Evolutionary conservation across 1,140 invertebrate species (phyloP), one percentile per base, ranked within the genome.

Genomic region (Thalassaphorura encarpata): DNA sequence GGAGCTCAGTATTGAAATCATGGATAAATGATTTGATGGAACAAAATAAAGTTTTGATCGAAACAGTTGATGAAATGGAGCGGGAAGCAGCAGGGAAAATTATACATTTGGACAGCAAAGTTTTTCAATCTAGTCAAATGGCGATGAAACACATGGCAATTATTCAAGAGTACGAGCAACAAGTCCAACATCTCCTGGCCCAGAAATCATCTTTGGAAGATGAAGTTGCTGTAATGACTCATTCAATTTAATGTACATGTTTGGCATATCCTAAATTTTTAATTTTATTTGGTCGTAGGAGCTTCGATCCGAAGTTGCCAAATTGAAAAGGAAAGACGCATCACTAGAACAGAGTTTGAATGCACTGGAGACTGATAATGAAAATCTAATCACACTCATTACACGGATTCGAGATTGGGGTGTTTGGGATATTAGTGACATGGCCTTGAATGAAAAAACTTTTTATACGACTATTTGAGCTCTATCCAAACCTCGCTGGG

Each of bases 91-190:
- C 52, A 15, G 40, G 45, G 13, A 64, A 64, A 31, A 45, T 61
- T 0, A 26, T 45, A 19, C 46, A 28, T 21, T 33, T 64, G 23
- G 55, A 64, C 26, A 45, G 27, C 2, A 64, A 64, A 56, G 52
- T 64, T 15, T 28, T 28, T 24, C 54, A 55, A 21, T 57, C 62
- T 27, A 53, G 58, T 5, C 51, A 60, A 33, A 26, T 55, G 19
- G 52, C 56, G 0, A 48, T 54, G 46, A 51, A 60, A 29, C 62
- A 64, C 21, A 64, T 61, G 58, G 48, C 23, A 16, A 56, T 58
- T 31, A 61, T 64, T 27, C 42, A 61, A 23, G 48, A 60, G 40
- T 64, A 64, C 52, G 62, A 64, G 24, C 40, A 61, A 29, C 58
- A 61, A 56, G 47, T 64, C 18, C 56, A 16, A 52, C n/a, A n/a